Percentiles rank a stretch among this genome's conserved stretches.
Conservation (phyloP, 2,797 vertebrate species). For the Sebastes kiyomatsui region DNA sequence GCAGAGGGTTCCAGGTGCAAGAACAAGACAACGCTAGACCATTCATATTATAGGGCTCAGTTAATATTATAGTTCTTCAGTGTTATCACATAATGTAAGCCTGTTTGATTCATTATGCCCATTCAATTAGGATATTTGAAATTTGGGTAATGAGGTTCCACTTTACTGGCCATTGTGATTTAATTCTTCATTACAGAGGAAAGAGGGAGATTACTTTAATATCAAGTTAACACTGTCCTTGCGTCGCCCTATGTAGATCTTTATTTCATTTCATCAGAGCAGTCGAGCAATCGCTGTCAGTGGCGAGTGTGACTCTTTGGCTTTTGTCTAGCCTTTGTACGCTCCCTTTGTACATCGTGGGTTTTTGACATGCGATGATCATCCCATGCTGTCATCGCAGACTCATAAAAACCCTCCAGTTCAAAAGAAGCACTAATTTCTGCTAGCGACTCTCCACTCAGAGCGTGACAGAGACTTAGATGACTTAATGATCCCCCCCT, state of each 20-base stretch:
- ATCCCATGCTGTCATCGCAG: neutral
- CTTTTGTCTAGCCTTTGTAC: neutral
- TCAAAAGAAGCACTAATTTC: neutral
- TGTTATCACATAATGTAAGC: conserved; percentile 10
- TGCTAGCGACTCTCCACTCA: neutral
- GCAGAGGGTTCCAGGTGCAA: neutral
- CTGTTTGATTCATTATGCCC: conserved; percentile 38
- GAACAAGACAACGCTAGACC: neutral
- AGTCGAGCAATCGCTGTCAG: neutral
- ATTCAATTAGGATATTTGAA: conserved; percentile 37
- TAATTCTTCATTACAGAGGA: conserved; percentile 29
- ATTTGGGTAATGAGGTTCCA: conserved; percentile 36
- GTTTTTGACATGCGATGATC: conserved; percentile 2
- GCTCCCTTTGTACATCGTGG: neutral
- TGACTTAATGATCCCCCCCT: conserved; percentile 14
- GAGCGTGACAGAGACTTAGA: conserved; percentile 45
- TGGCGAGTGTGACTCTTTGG: neutral
- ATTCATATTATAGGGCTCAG: neutral
- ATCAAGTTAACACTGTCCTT: neutral
- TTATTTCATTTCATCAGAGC: neutral
- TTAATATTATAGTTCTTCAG: neutral
- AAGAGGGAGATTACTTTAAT: neutral
- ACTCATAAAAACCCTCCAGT: neutral
- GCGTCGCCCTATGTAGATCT: neutral
- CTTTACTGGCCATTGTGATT: conserved; percentile 37